A percentile compares a stretch with the other conserved stretches of the same genome.
Conservation (phyloP, 2,797 vertebrate species). For the Staurois parvus region DNA sequence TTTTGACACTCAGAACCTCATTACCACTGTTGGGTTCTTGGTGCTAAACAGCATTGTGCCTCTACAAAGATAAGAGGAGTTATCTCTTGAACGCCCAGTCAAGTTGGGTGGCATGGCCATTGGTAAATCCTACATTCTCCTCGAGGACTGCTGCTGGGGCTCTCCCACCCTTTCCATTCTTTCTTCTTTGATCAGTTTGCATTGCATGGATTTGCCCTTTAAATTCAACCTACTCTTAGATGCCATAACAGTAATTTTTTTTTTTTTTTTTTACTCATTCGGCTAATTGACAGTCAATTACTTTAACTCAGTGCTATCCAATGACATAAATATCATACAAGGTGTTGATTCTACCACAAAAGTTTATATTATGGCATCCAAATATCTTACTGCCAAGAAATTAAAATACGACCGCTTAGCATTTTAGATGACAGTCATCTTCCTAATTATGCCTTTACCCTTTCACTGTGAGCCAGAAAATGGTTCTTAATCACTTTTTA, state of each 20-base stretch:
- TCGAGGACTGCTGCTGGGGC: no score
- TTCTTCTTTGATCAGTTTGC: no score
- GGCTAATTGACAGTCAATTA: neutral
- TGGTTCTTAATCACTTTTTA: slow-evolving; percentile 16
- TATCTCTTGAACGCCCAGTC: no score
- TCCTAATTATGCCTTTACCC: slow-evolving; percentile 26
- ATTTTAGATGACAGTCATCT: slow-evolving; percentile 28
- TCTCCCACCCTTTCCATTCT: no score
- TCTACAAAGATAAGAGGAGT: no score
- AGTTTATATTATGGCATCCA: neutral
- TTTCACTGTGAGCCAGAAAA: slow-evolving; percentile 18
- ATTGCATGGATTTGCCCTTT: neutral
- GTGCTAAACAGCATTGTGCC: no score
- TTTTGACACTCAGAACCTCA: no score
- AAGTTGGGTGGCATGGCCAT: neutral
- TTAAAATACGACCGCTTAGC: slow-evolving; percentile 19
- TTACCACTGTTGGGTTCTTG: no score
- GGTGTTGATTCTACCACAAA: neutral
- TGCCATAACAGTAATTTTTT: neutral
- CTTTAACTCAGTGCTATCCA: neutral
- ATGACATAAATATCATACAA: neutral
- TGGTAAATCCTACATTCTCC: neutral
- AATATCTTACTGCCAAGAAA: neutral
- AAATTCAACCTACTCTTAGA: neutral
- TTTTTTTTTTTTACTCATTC: neutral